phyloP scores from a whole-genome alignment of 2,888 invertebrate species.

The Andrena hattorfiana region DNA sequence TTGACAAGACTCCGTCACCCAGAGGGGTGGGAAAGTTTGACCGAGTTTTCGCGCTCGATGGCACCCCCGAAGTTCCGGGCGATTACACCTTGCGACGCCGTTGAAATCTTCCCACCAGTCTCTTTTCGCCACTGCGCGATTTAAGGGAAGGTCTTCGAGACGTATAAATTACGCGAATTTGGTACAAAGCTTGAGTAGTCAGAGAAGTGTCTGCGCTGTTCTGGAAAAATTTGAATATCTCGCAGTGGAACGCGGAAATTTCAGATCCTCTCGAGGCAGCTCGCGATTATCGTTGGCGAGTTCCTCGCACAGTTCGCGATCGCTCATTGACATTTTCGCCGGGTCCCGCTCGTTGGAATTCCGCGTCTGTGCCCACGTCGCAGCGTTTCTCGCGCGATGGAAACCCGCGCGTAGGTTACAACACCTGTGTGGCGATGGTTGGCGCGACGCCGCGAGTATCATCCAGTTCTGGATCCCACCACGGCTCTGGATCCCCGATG shows the following conservation, averaged over 20 bases:
- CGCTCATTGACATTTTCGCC: constrained; percentile 74
- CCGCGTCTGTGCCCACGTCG: constrained; percentile 64
- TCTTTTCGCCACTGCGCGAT: background rate
- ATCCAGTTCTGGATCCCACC: constrained; percentile 18
- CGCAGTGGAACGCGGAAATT: constrained; percentile 30
- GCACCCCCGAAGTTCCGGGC: constrained; percentile 21
- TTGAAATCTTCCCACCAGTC: background rate
- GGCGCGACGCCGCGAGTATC: constrained; percentile 13
- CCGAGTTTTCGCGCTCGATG: constrained; percentile 24
- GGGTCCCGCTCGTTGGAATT: constrained; percentile 62
- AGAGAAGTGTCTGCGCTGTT: background rate
- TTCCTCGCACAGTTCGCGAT: constrained; percentile 58
- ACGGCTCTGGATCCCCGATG: background rate
- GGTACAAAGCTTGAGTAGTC: background rate
- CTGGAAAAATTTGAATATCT: background rate
- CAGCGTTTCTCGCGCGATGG: constrained; percentile 60
- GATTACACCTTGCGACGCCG: background rate
- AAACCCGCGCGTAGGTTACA: constrained; percentile 54
- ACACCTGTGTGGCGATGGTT: constrained; percentile 44
- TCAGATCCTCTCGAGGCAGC: constrained; percentile 31
- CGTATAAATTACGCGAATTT: background rate
- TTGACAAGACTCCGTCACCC: background rate
- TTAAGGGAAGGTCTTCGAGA: too few relatives aligned
- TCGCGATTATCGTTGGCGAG: constrained; percentile 55
- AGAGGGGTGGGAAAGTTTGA: constrained; percentile 33